Base-by-base conservation (phyloP, 2,113 vertebrate species). In the Maylandia zebra region DNA sequence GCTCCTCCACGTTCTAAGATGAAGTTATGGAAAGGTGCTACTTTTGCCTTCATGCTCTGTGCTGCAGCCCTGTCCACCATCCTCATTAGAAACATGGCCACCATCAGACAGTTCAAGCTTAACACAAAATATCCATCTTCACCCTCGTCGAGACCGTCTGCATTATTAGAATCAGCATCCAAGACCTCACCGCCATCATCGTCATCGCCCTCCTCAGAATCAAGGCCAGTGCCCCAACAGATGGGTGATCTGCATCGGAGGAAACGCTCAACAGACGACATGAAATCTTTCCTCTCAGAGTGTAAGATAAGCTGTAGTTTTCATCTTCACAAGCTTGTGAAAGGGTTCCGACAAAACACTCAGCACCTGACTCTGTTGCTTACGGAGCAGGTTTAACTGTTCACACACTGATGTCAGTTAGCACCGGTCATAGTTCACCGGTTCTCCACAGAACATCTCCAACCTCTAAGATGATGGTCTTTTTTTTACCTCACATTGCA, bases 1-100 rank as follows among this genome's bases (percentile, higher is more conserved):
- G 97, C 97, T 96, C 96, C 97, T 97, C 96, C 95, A 96, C 90
- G 92, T 96, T 97, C 97, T 98, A 98, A 97, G 97, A 98, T 98
- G 97, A 98, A 98, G 97, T 97, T 98, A 98, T 98, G 98, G 98
- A 98, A 98, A 97, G 94, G 95, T 94, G 97, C 96, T 96, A 97
- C 97, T 96, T 96, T 97, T 90, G 96, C 96, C 96, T 97, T 97
- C 93, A 95, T 98, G 96, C 97, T 98, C 95, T 96, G 97, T 95
- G 97, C 96, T 83, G 96, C 97, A 94, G 89, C 97, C 87, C 95
- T 97, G 88, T 97, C 96, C 93, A 86, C 97, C 94, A 94, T 98
- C 93, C 96, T 98, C 94, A 87, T 96, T 97, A 97, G 92, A 97
- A 97, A 97, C 95, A 95, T 91, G 94, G 90, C 91, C 90, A 81